These are phyloP conservation scores for Mormoops blainvillei DNA, from an alignment of 2,113 vertebrate species.

Conservation along the genomic window DNA sequence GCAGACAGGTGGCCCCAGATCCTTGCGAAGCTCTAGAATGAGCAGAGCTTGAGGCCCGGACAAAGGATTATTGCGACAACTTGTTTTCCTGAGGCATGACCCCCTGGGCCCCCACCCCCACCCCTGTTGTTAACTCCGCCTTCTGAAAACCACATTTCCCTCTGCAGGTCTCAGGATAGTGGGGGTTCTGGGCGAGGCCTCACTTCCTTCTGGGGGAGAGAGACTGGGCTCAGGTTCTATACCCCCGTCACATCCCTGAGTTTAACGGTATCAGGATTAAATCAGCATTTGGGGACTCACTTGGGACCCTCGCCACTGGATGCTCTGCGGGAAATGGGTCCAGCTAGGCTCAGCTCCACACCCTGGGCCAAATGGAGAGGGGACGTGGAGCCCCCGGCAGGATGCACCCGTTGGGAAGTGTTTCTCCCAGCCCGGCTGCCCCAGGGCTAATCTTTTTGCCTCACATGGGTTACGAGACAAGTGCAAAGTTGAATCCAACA, in stretches of 20 bases:
- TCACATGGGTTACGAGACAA: slow-evolving; percentile 67
- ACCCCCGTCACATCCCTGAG: too few species aligned
- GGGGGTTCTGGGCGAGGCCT: neutral
- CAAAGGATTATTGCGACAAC: neutral
- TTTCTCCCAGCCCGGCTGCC: neutral
- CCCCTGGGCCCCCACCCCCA: neutral
- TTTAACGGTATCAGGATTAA: neutral
- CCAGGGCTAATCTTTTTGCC: slow-evolving; percentile 63
- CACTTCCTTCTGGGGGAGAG: neutral
- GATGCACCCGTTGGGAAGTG: slow-evolving; percentile 40
- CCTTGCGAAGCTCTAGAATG: neutral
- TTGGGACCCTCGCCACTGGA: neutral
- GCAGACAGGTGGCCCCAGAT: neutral
- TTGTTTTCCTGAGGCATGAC: neutral
- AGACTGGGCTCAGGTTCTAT: neutral
- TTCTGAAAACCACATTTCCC: neutral
- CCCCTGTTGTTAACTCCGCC: neutral
- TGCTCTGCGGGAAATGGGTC: neutral
- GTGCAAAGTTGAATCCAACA: slow-evolving; percentile 67
- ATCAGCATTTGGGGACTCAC: neutral
- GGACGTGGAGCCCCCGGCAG: neutral
- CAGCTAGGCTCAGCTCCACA: neutral
- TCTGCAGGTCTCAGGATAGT: neutral
- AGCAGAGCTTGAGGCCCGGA: neutral
- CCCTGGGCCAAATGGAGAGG: fast-evolving